Evolutionary conservation across 2,888 invertebrate species (phyloP), one percentile per base, ranked within the genome.

Genomic region (Ophion obscuratus): DNA sequence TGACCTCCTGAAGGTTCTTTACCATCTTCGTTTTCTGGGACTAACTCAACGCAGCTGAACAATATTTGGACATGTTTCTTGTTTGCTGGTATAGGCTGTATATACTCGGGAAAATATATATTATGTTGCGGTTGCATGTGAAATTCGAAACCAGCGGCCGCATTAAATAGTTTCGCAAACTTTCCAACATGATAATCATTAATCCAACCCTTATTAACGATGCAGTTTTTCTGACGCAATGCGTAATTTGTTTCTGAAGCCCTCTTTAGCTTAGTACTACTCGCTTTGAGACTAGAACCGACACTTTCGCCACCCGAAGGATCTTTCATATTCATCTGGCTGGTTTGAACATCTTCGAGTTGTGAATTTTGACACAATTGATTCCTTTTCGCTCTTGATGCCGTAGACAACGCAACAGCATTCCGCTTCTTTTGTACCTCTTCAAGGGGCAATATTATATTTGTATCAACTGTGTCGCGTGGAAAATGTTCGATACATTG

Each of bases 21-120:
- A 20, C 17, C 9, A 14, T 59, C 31, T 31, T 66, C 24, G 0
- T 7, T 40, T 40, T 40, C 7, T 40, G 24, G 7, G 10, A 27
- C 3, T 14, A 74, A 67, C 11, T 87, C 75, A 20, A 44, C 53
- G 57, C 81, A 77, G 44, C 87, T 85, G 64, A 83, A 78, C 76
- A 87, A 79, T 27, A 88, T 83, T 74, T 88, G 88, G 59, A 87
- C 70, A 61, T 88, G 84, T 67, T 80, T 67, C 47, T 78, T 27
- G 40, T 61, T 78, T 67, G 24, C 64, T 24, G 67, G 61, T 17
- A 83, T 81, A 47, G 79, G 75, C 36, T 66, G 44, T 36, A 87
- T 87, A 27, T 47, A 67, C n/a, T 78, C n/a, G 5, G 79, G 85
- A 24, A 67, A 40, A 24, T 74, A 44, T 40, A 74, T 5, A 14